These are phyloP conservation scores for Netelia virgata DNA, from an alignment of 2,888 invertebrate species.

Conservation along the genomic window DNA sequence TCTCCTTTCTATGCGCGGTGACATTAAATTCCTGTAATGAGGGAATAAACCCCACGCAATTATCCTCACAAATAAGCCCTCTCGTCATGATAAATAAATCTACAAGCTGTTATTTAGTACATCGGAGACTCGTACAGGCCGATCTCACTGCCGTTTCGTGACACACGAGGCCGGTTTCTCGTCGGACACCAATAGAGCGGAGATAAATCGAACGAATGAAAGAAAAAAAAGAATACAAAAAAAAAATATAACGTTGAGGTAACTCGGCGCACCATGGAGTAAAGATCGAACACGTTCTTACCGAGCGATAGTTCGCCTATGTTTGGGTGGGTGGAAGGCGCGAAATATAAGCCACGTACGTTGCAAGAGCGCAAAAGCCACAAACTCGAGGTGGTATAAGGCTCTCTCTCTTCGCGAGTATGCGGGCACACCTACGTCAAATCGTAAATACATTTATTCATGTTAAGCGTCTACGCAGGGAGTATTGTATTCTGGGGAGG, in stretches of 20 bases:
- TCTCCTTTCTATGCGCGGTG: not conserved
- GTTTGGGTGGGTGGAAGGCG: constrained; percentile 61
- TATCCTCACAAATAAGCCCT: constrained; percentile 58
- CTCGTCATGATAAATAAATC: constrained; percentile 32
- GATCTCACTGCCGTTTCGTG: constrained; percentile 33
- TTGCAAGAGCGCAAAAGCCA: constrained; percentile 14
- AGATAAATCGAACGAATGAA: constrained; percentile 53
- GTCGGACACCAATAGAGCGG: constrained; percentile 57
- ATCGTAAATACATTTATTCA: constrained; percentile 84
- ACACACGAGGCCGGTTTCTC: constrained; percentile 59
- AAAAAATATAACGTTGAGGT: constrained; percentile 12
- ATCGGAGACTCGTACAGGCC: constrained; percentile 19
- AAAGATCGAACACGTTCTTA: constrained; percentile 66
- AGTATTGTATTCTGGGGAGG: constrained; percentile 82
- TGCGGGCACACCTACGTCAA: constrained; percentile 73
- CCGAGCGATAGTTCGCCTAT: constrained; percentile 55
- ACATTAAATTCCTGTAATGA: constrained; percentile 63
- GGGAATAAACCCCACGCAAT: constrained; percentile 65
- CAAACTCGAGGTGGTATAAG: constrained; percentile 29
- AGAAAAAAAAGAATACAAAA: not conserved
- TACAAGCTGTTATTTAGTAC: constrained; percentile 34
- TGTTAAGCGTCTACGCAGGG: constrained; percentile 78
- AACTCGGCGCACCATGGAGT: constrained; percentile 33
- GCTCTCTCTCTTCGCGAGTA: constrained; percentile 58
- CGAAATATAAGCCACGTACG: not conserved